These are phyloP conservation scores for Tenthredo notha DNA, from an alignment of 2,888 invertebrate species.

Conservation along the genomic window DNA sequence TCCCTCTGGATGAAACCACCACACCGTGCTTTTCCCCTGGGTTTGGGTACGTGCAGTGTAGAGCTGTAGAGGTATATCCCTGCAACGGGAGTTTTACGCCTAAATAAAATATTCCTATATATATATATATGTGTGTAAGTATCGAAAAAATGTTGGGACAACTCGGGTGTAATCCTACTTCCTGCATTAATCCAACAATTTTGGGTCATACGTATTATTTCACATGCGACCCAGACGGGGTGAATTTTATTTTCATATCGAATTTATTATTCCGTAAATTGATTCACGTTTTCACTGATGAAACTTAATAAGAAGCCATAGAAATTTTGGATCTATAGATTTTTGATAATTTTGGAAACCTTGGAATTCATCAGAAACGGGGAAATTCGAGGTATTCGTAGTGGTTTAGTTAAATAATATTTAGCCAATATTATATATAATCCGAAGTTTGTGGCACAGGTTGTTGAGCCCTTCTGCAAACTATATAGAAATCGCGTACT, in stretches of 20 bases:
- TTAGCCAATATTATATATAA: not conserved
- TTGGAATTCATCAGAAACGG: not conserved
- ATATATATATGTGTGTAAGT: not conserved
- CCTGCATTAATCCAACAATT: not conserved
- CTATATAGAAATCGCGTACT: not conserved
- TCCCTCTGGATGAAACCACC: not conserved
- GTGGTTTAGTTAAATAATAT: not conserved
- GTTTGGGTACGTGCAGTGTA: not conserved
- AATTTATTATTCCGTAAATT: not conserved
- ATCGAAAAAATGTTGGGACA: slow-evolving; percentile 4
- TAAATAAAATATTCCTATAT: slow-evolving; percentile 5
- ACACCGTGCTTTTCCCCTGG: not conserved
- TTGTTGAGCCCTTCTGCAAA: not conserved
- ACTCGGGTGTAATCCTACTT: slow-evolving; percentile 12
- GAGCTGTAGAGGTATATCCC: not conserved
- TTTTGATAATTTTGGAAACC: not conserved
- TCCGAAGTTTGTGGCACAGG: not conserved
- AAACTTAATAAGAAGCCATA: too few species aligned
- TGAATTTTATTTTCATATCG: not conserved
- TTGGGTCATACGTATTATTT: not conserved
- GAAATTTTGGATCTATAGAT: not conserved
- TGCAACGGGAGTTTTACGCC: not conserved
- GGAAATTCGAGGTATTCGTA: not conserved
- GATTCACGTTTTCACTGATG: not conserved
- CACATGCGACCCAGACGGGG: not conserved